phyloP scores from a whole-genome alignment of 1,140 invertebrate species.

The Philotrypesis tridentata region DNA sequence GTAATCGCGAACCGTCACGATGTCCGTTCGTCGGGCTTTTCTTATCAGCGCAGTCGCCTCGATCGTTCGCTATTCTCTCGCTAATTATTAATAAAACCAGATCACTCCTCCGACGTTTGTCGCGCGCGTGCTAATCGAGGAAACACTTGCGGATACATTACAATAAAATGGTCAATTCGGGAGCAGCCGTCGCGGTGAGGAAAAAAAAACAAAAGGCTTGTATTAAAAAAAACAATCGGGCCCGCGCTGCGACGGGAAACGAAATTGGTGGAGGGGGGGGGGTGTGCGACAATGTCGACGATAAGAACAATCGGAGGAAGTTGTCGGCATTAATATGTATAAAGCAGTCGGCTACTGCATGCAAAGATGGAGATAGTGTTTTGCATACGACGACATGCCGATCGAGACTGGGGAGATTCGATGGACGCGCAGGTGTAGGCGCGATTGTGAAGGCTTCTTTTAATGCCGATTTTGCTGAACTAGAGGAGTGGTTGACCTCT shows the following conservation, averaged over 20 bases:
- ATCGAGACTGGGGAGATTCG: background rate
- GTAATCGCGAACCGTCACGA: background rate
- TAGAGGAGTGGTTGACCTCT: background rate
- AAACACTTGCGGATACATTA: background rate
- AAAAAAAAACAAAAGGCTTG: background rate
- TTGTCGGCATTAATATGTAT: conserved; percentile 68
- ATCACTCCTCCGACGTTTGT: background rate
- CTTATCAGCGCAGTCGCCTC: background rate
- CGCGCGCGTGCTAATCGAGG: background rate
- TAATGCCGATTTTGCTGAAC: background rate
- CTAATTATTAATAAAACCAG: conserved; percentile 12
- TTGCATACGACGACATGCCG: conserved; percentile 47
- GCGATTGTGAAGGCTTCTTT: background rate
- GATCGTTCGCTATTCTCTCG: background rate
- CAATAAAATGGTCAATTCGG: background rate
- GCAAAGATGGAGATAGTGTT: conserved; percentile 57
- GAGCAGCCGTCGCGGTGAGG: background rate
- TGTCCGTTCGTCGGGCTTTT: background rate
- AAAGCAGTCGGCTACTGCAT: conserved; percentile 61
- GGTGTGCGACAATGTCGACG: conserved; percentile 41
- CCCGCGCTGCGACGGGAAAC: background rate
- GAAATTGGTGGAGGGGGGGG: conserved; percentile 32
- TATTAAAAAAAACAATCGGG: background rate
- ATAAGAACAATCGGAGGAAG: conserved; percentile 71
- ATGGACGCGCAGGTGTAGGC: background rate